Base-by-base conservation (phyloP, 2,797 vertebrate species). In the Pteronotus mesoamericanus region DNA sequence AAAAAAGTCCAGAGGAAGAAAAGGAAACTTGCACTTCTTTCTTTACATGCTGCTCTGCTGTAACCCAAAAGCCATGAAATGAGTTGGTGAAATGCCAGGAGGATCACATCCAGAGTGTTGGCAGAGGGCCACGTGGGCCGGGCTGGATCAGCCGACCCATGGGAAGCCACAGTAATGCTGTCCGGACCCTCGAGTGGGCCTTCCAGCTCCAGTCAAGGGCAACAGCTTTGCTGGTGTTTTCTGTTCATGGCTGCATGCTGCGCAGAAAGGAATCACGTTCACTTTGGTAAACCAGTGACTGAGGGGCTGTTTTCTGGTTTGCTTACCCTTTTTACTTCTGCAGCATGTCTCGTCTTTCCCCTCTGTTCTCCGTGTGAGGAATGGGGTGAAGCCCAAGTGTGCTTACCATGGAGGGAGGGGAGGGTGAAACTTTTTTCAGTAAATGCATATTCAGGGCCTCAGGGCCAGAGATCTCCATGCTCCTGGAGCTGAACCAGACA, bases 41-140 rank as follows among this genome's bases (percentile, higher is more conserved):
- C 53, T 53, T 86, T 82, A n/a, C 53, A 57, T 48, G 57, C 59
- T 90, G 48, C 87, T 91, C 94, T 89, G 61, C 68, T 29, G 48
- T 80, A 94, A 69, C 4, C 34, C 71, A 93, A 59, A 32, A 34
- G 88, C 86, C 95, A 46, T 87, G 91, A 97, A 95, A 96, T 75
- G 80, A 97, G 39, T 12, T 92, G 77, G 91, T 48, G 53, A 88
- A 83, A 66, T 44, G 72, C 84, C 89, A 82, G 66, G 26, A 0
- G 0, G 5, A 19, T 86, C 71, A 72, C n/a, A 61, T 34, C 51
- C 69, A 18, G 32, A 86, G 53, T 0, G 11, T 10, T 55, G 61
- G 71, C 79, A 39, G 61, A 77, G 75, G 86, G n/a, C 84, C 57
- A 5, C 2, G 9, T 2, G 24, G 83, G 69, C 82, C 46, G 61